Evolutionary conservation across 1,140 invertebrate genomes (phyloP).

Genomic region (Idris sp.): DNA sequence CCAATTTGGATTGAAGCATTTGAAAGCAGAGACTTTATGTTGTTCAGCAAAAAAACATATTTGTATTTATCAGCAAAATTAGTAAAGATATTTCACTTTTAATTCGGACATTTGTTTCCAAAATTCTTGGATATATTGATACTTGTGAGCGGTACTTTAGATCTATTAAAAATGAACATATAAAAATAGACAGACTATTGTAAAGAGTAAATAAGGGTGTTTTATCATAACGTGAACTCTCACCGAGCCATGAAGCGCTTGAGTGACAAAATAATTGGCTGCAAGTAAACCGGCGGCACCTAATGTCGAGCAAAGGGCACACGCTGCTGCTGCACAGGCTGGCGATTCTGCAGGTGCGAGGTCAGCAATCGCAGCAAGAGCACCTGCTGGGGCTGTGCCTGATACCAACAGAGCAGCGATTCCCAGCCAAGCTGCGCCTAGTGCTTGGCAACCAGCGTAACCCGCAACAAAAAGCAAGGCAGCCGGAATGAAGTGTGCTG

Average conservation of each 20-base stretch:
- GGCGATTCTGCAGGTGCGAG: conserved; percentile 79
- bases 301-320: conserved; percentile 80
- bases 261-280: conserved; percentile 81
- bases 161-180: no score
- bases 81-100: no score
- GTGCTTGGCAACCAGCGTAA: conserved; percentile 81
- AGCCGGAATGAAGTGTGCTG: conserved; percentile 81
- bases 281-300: conserved; percentile 80
- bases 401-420: conserved; percentile 80
- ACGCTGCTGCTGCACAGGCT: conserved; percentile 78
- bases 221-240: conserved; percentile 48
- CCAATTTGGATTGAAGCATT: no score
- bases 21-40: no score
- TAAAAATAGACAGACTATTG: no score
- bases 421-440: conserved; percentile 80
- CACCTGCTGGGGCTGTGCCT: conserved; percentile 80
- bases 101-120: no score
- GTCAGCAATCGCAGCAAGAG: conserved; percentile 80
- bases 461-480: conserved; percentile 81
- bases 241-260: conserved; percentile 81
- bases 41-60: no score
- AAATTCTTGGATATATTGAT: no score
- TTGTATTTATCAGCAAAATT: no score
- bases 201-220: no score
- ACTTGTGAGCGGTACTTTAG: no score